Evolutionary conservation across 1,140 invertebrate species (phyloP).

Genomic region (Magallana angulata): DNA sequence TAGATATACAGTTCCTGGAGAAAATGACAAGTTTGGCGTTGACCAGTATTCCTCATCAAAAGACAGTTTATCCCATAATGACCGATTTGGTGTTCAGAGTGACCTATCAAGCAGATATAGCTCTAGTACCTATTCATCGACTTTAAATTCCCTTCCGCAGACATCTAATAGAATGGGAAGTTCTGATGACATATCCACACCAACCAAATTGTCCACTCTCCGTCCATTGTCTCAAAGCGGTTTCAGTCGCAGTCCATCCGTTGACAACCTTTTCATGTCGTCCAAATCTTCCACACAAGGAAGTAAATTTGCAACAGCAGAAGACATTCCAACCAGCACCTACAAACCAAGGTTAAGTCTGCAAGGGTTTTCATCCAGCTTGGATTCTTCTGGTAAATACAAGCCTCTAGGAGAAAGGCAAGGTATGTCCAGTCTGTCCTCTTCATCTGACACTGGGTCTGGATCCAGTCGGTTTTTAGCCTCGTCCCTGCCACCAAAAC

Average conservation of each 20-base stretch:
- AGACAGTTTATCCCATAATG: conserved; percentile 1
- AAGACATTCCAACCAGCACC: conserved; percentile 49
- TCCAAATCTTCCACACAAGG: conserved; percentile 46
- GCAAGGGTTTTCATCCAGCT: conserved; percentile 36
- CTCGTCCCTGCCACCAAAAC: conserved; percentile 49
- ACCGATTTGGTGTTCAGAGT: not conserved
- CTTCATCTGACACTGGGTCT: conserved; percentile 20
- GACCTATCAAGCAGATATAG: not conserved
- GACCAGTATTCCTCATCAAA: conserved; percentile 15
- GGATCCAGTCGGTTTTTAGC: conserved; percentile 45
- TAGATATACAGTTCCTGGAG: conserved; percentile 15
- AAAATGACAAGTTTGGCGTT: conserved; percentile 6
- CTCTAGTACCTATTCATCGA: not conserved
- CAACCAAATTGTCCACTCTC: not conserved
- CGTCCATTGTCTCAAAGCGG: conserved; percentile 47
- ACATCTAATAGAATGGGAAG: conserved; percentile 15
- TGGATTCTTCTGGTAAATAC: not conserved
- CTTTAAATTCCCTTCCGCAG: not conserved
- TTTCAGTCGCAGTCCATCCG: conserved; percentile 56
- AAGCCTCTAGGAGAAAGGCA: conserved; percentile 28
- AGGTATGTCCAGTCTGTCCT: conserved; percentile 37
- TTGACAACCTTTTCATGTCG: conserved; percentile 55
- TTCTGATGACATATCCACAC: not conserved
- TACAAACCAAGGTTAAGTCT: conserved; percentile 40
- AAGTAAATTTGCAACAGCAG: conserved; percentile 50